These are phyloP conservation scores for Gymnocephalus cernua DNA, from an alignment of 2,113 vertebrate genomes.

Conservation along the genomic window DNA sequence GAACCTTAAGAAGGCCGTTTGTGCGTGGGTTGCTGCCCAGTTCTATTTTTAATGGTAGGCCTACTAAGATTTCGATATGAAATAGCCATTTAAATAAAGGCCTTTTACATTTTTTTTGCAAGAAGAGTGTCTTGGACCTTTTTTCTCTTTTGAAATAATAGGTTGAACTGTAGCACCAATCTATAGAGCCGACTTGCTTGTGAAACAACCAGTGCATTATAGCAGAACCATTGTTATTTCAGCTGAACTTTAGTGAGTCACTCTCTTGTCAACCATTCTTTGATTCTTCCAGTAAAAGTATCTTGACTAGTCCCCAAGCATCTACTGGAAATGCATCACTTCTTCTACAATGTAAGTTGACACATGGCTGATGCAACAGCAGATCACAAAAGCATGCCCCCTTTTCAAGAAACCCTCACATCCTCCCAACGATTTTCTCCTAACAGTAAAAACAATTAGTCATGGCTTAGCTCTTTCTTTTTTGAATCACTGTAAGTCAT, in stretches of 20 bases:
- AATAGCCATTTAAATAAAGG: no score
- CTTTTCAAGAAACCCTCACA: conserved; percentile 15
- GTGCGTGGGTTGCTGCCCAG: no score
- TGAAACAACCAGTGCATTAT: background rate
- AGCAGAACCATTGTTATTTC: conserved; percentile 19
- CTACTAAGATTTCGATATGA: no score
- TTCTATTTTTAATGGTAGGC: no score
- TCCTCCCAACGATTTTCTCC: conserved; percentile 19
- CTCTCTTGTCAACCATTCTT: conserved; percentile 28
- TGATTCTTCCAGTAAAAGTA: conserved; percentile 67
- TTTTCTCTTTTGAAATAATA: no score
- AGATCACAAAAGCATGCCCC: conserved; percentile 55
- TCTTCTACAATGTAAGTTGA: conserved; percentile 44
- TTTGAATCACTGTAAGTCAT: conserved; percentile 38
- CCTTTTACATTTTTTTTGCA: no score
- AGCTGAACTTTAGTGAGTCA: conserved; percentile 63
- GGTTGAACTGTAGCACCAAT: background rate
- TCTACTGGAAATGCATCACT: conserved; percentile 68
- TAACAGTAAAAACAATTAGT: conserved; percentile 46
- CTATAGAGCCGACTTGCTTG: background rate
- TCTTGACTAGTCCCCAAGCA: conserved; percentile 30
- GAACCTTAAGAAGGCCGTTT: background rate
- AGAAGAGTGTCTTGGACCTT: no score
- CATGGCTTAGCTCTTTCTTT: conserved; percentile 28
- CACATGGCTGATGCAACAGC: conserved; percentile 49